phyloP scores from a whole-genome alignment of 2,797 vertebrate genomes.

The Sebastes flavidus region DNA sequence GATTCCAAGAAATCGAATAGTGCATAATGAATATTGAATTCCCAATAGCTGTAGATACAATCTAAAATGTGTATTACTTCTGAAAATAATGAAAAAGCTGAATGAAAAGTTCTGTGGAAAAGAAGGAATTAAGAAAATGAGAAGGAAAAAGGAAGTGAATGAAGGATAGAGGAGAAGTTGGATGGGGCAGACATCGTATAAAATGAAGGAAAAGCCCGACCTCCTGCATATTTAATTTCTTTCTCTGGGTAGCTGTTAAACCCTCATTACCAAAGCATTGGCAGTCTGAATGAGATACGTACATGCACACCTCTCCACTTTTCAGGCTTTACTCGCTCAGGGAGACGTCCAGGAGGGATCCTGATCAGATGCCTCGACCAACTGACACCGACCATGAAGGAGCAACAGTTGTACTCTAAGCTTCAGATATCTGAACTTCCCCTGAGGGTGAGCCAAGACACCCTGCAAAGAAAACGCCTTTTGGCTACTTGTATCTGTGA shows the following conservation, averaged over 20 bases:
- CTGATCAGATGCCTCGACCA: slow-evolving; percentile 1
- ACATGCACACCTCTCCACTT: background rate
- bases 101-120: background rate
- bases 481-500: background rate
- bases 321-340: background rate
- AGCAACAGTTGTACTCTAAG: background rate
- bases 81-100: background rate
- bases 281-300: background rate
- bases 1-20: background rate
- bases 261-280: slow-evolving; percentile 7
- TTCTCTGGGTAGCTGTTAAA: slow-evolving; percentile 8
- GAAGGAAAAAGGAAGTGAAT: background rate
- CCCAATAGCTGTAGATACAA: background rate
- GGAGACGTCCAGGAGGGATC: background rate
- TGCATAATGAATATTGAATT: background rate
- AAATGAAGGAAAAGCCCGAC: background rate
- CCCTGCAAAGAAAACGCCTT: background rate
- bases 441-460: background rate
- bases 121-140: background rate
- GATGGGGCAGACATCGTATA: background rate
- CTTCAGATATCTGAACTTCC: background rate
- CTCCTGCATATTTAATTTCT: slow-evolving; percentile 28
- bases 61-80: background rate
- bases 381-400: background rate
- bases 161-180: background rate